Evolutionary conservation across 2,888 invertebrate genomes (phyloP).

Genomic region (Lepas anatifera): DNA sequence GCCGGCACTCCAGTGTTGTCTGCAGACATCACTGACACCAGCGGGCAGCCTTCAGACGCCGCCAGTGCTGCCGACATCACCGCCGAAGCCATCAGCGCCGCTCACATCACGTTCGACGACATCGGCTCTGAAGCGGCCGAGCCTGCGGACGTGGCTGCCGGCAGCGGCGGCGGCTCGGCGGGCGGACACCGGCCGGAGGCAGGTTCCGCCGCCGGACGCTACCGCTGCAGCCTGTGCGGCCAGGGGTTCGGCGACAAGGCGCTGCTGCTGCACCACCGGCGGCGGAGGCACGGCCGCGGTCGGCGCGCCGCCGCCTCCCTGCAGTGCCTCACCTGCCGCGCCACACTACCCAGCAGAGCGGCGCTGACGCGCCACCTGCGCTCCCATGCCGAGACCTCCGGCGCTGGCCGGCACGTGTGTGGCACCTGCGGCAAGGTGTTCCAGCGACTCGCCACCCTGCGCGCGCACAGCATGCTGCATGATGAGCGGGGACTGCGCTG

Average conservation of each 20-base stretch:
- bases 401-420: background rate
- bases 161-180: background rate
- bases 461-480: background rate
- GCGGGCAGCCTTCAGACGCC: background rate
- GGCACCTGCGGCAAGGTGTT: background rate
- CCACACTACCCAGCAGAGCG: background rate
- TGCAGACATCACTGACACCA: background rate
- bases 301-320: background rate
- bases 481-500: background rate
- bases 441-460: background rate
- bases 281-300: background rate
- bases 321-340: background rate
- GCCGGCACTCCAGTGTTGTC: no score
- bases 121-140: background rate
- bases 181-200: background rate
- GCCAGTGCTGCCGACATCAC: background rate
- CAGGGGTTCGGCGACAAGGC: background rate
- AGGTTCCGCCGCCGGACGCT: background rate
- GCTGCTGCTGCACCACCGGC: background rate
- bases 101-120: background rate
- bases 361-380: background rate
- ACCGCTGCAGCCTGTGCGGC: slow-evolving; percentile 1
- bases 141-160: background rate
- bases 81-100: background rate
- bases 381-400: background rate